These are phyloP conservation scores for Enteromius paludinosus DNA, from an alignment of 2,797 vertebrate genomes.

Conservation along the genomic window DNA sequence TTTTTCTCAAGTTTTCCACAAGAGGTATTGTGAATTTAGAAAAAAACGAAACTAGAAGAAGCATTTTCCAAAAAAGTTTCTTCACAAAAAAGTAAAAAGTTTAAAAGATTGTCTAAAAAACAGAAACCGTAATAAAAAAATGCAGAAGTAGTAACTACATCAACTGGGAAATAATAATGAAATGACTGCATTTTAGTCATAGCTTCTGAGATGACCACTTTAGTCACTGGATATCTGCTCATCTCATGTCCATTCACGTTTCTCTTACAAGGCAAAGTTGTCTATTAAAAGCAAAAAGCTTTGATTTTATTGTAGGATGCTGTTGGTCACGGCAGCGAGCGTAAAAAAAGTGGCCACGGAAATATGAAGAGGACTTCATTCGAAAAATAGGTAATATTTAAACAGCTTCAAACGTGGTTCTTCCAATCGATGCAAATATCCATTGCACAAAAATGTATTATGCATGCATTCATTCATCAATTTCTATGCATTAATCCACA, in stretches of 20 bases:
- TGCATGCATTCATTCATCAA: constrained; percentile 9
- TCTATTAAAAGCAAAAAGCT: not conserved
- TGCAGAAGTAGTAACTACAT: not conserved
- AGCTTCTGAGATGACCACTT: constrained; percentile 16
- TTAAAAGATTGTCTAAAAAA: too few relatives aligned
- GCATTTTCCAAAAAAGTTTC: not conserved
- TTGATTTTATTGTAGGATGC: not conserved
- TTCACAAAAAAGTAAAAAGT: too few relatives aligned
- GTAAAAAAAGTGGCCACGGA: not conserved
- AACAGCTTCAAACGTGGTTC: not conserved
- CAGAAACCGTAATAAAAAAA: not conserved
- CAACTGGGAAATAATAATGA: not conserved
- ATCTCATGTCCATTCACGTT: constrained; percentile 22
- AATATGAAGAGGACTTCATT: not conserved
- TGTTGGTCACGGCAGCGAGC: not conserved
- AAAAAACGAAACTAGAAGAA: not conserved
- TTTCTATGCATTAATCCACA: constrained; percentile 3
- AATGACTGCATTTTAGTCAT: not conserved
- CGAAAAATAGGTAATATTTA: not conserved
- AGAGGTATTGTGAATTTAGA: not conserved
- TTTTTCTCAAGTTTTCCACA: not conserved
- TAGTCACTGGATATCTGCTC: not conserved
- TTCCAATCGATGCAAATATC: not conserved
- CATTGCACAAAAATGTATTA: not conserved
- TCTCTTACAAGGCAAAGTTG: not conserved